Evolutionary conservation across 2,113 vertebrate genomes (phyloP).

Genomic region (Pavo muticus): DNA sequence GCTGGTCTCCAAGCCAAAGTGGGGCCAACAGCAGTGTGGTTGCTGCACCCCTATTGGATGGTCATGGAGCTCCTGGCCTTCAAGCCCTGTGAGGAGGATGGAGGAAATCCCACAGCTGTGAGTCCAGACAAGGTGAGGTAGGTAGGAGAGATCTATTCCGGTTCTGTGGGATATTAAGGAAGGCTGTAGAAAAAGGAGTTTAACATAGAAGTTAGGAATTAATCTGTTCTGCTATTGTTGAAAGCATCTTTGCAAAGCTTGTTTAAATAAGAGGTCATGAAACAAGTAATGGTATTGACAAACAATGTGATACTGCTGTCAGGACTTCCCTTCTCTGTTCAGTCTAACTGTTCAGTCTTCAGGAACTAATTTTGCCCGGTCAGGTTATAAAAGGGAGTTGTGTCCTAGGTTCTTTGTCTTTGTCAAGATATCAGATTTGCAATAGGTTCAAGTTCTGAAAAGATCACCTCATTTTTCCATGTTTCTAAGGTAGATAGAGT

Average conservation of each 20-base stretch:
- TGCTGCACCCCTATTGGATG: neutral
- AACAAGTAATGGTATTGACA: neutral
- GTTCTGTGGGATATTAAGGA: neutral
- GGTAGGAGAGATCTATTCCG: neutral
- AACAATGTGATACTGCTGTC: neutral
- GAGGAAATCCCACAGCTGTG: fast-evolving
- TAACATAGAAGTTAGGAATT: neutral
- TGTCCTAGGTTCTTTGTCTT: neutral
- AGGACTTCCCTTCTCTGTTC: neutral
- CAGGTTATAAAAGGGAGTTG: neutral
- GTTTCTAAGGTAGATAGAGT: neutral
- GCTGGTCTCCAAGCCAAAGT: neutral
- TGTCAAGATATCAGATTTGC: neutral
- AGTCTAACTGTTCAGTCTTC: neutral
- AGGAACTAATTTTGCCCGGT: neutral
- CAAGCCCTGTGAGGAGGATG: neutral
- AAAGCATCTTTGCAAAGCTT: neutral
- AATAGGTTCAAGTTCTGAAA: neutral
- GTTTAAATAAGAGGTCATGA: neutral
- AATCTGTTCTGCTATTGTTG: neutral
- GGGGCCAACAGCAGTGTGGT: fast-evolving
- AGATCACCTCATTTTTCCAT: neutral
- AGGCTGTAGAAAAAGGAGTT: neutral
- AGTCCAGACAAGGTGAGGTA: neutral
- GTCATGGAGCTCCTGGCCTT: neutral